Base-by-base conservation (phyloP, 2,888 invertebrate genomes). In the Sarcophaga caerulescens region DNA sequence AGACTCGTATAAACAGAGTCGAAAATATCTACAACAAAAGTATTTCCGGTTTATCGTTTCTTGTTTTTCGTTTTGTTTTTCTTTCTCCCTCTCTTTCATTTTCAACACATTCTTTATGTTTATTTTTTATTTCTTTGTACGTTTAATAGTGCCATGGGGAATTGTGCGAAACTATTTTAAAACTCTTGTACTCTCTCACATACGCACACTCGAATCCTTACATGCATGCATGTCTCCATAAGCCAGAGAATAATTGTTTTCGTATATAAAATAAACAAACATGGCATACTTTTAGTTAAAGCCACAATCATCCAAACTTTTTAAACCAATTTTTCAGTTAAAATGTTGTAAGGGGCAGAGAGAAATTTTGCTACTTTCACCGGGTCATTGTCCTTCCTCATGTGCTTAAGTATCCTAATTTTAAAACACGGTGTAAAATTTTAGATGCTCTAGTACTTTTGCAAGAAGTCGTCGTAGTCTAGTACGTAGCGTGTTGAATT, bases 141-240 rank as follows among this genome's bases (percentile, higher is more conserved):
- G 23, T 17, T 21, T 21, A 23, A 47, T 45, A 68, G 19, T 47
- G 47, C 14, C 47, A 19, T 45, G 14, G 68, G 68, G 47, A 68
- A 68, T 45, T 76, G 65, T n/a, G 35, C 65, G 35, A 65, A 76
- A 76, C 66, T 76, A 66, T 66, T 66, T 76, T 35, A n/a, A 57
- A 76, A 23, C 44, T 74, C 11, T 17, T 44, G 5, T 14, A 19
- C 4, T 19, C 68, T 14, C 21, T 60, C 17, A 60, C 3, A 35
- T 17, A 60, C 8, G 19, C 35, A 4, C 52, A 52, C 52, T 52
- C 52, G 3, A 35, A 35, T 35, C 10, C 8, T 10, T 35, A 35
- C 35, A 35, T 52, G 52, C 52, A 52, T 52, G 17, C 52, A 52
- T 35, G 35, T 35, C 35, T 35, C 8, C 35, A 35, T 35, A 35